phyloP scores from a whole-genome alignment of 2,113 vertebrate species.

The Albula glossodonta region DNA sequence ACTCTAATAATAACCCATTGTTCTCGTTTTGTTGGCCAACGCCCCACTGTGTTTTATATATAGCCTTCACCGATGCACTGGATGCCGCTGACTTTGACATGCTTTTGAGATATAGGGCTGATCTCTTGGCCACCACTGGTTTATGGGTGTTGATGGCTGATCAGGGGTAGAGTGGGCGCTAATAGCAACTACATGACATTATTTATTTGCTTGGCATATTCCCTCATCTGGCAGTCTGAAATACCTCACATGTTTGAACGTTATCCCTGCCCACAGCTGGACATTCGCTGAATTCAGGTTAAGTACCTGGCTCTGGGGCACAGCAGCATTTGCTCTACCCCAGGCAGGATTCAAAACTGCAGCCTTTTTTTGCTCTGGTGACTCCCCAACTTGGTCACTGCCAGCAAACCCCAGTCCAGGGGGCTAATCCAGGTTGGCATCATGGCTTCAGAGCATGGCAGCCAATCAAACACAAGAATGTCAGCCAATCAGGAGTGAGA shows the following conservation, averaged over 20 bases:
- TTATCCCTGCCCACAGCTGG: not conserved
- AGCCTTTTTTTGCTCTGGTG: not conserved
- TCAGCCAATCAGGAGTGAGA: not conserved
- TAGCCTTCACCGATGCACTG: conserved; percentile 31
- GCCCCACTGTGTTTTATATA: conserved; percentile 30
- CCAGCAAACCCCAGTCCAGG: not conserved
- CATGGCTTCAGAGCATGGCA: not conserved
- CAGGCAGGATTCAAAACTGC: not conserved
- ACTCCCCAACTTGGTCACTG: not conserved
- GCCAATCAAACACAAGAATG: not conserved
- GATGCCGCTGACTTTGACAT: conserved; percentile 22
- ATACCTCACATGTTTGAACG: not conserved
- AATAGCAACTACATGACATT: not conserved
- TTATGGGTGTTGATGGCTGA: not conserved
- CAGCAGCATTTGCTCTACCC: not conserved
- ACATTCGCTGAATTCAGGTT: not conserved
- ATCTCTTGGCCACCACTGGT: not conserved
- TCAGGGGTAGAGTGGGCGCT: not conserved
- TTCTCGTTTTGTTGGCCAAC: conserved; percentile 25
- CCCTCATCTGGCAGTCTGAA: not conserved
- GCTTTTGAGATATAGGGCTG: not conserved
- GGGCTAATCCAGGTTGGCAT: not conserved
- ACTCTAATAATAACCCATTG: conserved; percentile 45
- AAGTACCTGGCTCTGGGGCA: not conserved
- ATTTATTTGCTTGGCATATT: not conserved